These are phyloP conservation scores for Phanerotoma sp. DNA, from an alignment of 2,888 invertebrate species.

Conservation along the genomic window DNA sequence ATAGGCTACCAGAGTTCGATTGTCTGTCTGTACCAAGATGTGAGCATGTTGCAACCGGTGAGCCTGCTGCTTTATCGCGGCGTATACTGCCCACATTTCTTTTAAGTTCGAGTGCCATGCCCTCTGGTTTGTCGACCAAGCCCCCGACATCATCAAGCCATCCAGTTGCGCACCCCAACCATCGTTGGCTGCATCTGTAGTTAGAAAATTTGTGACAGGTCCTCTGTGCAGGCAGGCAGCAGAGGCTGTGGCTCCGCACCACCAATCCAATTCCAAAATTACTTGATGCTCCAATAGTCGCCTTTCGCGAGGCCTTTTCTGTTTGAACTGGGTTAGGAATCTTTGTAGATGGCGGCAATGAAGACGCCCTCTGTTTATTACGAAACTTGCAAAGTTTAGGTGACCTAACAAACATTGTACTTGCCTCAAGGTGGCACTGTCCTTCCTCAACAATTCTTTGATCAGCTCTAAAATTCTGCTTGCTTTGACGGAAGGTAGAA, in stretches of 20 bases:
- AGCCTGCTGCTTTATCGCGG: conserved; percentile 15
- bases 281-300: conserved; percentile 4
- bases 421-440: conserved; percentile 12
- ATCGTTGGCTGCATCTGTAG: conserved; percentile 25
- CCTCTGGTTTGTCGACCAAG: conserved; percentile 20
- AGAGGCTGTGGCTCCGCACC: conserved; percentile 13
- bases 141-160: conserved; percentile 15
- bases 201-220: conserved; percentile 22
- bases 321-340: conserved; percentile 21
- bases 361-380: conserved; percentile 29
- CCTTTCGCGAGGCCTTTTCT: conserved; percentile 24
- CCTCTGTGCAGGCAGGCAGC: conserved; percentile 25
- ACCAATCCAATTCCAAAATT: conserved; percentile 27
- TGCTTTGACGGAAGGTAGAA: not conserved
- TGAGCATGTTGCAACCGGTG: conserved; percentile 15
- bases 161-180: conserved; percentile 28
- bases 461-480: not conserved
- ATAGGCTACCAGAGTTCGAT: conserved; percentile 23
- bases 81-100: conserved; percentile 26
- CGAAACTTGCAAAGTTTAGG: conserved; percentile 33
- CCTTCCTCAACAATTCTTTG: not conserved
- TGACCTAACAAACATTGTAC: conserved; percentile 29
- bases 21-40: conserved; percentile 24
- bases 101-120: conserved; percentile 30
- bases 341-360: conserved; percentile 32